A percentile compares a stretch with the other conserved stretches of the same genome.
Conservation (phyloP, 2,797 vertebrate species). For the Gallinago solitaria region DNA sequence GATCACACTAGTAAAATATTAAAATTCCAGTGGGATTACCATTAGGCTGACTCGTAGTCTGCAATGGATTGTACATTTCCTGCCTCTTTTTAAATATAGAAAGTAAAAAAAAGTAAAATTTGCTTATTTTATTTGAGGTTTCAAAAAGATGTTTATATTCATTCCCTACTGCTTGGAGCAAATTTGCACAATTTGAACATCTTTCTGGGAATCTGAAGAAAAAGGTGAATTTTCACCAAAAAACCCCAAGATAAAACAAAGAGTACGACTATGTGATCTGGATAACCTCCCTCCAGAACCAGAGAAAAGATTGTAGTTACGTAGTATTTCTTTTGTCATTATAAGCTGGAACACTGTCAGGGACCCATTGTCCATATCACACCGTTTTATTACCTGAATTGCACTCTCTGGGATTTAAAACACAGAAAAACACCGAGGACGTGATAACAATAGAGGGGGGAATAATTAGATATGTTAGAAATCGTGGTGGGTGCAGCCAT, state of each 20-base stretch:
- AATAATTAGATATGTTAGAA: not conserved
- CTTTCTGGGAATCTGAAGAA: not conserved
- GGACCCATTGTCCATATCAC: not conserved
- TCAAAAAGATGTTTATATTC: not conserved
- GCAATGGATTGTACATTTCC: not conserved
- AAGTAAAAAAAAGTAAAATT: not conserved
- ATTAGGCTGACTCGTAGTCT: not conserved
- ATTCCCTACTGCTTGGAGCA: not conserved
- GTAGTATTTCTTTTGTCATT: not conserved
- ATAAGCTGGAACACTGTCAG: not conserved
- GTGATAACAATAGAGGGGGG: not conserved
- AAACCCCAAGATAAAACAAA: not conserved
- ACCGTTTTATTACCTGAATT: not conserved
- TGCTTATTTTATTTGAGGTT: not conserved
- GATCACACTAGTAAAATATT: constrained; percentile 64
- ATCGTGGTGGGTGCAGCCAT: accelerated
- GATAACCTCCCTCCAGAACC: not conserved
- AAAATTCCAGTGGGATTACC: constrained; percentile 6
- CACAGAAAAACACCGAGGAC: not conserved
- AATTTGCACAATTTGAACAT: not conserved
- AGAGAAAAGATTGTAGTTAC: not conserved
- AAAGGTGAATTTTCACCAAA: not conserved
- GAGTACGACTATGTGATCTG: not conserved
- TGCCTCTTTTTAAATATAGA: not conserved
- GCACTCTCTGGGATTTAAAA: not conserved